Percentiles rank a stretch among this genome's conserved stretches.
phyloP scores from a whole-genome alignment of 2,113 vertebrate species.

The Caracal caracal region DNA sequence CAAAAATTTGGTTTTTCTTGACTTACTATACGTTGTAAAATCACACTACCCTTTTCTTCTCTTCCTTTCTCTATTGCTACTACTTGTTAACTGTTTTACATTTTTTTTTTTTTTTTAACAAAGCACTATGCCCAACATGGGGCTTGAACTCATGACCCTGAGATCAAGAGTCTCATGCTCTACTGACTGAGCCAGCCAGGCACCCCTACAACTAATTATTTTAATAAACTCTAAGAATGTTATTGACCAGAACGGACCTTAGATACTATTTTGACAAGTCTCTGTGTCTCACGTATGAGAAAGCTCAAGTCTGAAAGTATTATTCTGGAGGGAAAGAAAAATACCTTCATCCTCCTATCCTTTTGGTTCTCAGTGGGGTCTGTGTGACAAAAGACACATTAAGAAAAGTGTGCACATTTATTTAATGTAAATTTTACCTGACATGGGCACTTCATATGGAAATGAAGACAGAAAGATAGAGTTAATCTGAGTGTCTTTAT shows the following conservation, averaged over 20 bases:
- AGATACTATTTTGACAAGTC: neutral
- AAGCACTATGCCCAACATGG: neutral
- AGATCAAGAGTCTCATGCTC: neutral
- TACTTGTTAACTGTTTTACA: slow-evolving; percentile 22
- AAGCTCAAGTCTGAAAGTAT: neutral
- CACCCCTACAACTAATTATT: neutral
- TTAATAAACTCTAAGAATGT: neutral
- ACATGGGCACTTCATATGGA: neutral
- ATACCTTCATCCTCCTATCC: neutral
- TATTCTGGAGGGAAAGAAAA: neutral
- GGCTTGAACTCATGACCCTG: neutral
- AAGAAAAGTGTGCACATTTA: neutral
- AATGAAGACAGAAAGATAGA: neutral
- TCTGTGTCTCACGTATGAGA: neutral
- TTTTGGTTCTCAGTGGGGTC: neutral
- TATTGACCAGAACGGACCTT: neutral
- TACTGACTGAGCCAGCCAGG: neutral
- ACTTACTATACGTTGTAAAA: neutral
- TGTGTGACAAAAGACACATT: neutral
- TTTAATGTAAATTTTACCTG: neutral
- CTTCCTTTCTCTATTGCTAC: neutral
- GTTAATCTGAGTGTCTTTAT: neutral
- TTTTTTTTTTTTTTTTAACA: neutral
- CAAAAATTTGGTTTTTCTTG: neutral
- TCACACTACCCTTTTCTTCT: neutral